A percentile compares a stretch with the other conserved stretches of the same genome.
Conservation (phyloP, 2,113 vertebrate genomes). For the Danio rerio region DNA sequence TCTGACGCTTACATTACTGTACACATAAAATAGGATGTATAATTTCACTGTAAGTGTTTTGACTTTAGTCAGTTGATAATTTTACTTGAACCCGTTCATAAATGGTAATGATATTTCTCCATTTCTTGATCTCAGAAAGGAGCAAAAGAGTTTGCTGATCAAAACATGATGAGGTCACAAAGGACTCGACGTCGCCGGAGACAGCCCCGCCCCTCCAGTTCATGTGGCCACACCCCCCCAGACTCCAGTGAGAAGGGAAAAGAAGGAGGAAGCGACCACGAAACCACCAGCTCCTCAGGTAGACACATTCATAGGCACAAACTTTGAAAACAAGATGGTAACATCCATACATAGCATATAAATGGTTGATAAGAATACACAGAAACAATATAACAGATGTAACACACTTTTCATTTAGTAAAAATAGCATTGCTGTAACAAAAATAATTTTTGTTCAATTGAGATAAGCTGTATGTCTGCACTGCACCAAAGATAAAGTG, state of each 20-base stretch:
- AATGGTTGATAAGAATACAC: background rate
- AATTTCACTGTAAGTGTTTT: too few relatives aligned
- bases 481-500: background rate
- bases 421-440: background rate
- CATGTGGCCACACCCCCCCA: constrained; percentile 79
- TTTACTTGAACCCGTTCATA: background rate
- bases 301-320: constrained; percentile 12
- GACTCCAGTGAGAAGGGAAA: constrained; percentile 80
- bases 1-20: too few relatives aligned
- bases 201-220: constrained; percentile 77
- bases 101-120: background rate
- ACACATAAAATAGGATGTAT: too few relatives aligned
- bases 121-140: constrained; percentile 81
- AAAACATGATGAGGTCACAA: constrained; percentile 89
- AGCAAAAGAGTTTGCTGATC: constrained; percentile 94
- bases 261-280: constrained; percentile 92
- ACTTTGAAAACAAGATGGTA: background rate
- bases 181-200: constrained; percentile 84
- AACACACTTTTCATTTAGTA: too few relatives aligned
- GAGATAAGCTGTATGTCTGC: background rate
- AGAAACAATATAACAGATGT: background rate
- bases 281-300: constrained; percentile 97
- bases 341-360: background rate
- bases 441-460: background rate
- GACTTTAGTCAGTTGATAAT: background rate